Percentiles rank a stretch among this genome's conserved stretches.
phyloP scores from a whole-genome alignment of 2,797 vertebrate species.

The Cephalopachus bancanus region DNA sequence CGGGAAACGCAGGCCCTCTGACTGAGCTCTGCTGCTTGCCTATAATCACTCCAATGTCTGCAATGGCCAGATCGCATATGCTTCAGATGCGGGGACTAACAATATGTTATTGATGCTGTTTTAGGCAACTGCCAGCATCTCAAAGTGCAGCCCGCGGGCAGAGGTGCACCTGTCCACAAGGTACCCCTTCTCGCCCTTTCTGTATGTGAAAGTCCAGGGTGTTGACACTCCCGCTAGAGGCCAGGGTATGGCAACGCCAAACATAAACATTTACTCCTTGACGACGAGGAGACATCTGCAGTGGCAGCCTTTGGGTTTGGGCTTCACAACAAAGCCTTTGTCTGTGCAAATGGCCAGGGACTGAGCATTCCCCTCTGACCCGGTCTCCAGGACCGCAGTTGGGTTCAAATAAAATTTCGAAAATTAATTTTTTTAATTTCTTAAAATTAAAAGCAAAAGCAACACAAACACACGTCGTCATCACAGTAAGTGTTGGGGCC shows the following conservation, averaged over 20 bases:
- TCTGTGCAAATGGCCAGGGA: background rate
- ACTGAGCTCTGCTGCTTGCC: slow-evolving; percentile 92
- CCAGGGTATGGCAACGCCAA: slow-evolving; percentile 67
- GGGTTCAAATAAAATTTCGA: background rate
- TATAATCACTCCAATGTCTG: slow-evolving; percentile 77
- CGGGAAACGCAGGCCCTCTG: slow-evolving; percentile 89
- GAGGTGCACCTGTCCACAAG: slow-evolving; percentile 88
- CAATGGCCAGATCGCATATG: slow-evolving; percentile 80
- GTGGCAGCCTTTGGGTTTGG: background rate
- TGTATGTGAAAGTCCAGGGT: slow-evolving; percentile 88
- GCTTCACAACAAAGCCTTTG: slow-evolving; percentile 43
- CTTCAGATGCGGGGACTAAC: slow-evolving; percentile 88
- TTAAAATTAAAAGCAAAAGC: slow-evolving; percentile 38
- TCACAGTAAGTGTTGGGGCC: background rate
- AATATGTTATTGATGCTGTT: slow-evolving; percentile 94
- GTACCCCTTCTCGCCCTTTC: slow-evolving; percentile 89
- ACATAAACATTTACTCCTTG: slow-evolving; percentile 73
- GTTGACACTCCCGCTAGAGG: slow-evolving; percentile 83
- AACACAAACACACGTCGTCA: background rate
- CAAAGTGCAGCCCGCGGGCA: slow-evolving; percentile 91
- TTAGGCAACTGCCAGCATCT: slow-evolving; percentile 94
- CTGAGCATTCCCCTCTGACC: background rate
- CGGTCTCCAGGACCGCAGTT: background rate
- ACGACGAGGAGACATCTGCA: background rate
- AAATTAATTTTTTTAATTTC: background rate